Percentiles rank a stretch among this genome's conserved stretches.
Conservation (phyloP, 2,113 vertebrate genomes). For the Neotragus moschatus region DNA sequence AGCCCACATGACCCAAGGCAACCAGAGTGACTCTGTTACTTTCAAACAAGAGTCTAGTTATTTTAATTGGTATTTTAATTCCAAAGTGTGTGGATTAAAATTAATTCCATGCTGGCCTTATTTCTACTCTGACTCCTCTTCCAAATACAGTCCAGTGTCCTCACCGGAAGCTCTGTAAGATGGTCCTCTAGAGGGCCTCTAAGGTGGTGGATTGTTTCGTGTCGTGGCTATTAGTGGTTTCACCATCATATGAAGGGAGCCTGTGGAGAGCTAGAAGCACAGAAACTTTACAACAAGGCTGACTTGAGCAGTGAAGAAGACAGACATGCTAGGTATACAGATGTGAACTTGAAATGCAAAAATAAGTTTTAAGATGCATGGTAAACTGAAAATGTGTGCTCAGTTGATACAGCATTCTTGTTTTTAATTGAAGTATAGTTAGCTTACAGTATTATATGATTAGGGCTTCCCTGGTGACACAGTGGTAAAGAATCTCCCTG, state of each 20-base stretch:
- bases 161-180: background rate
- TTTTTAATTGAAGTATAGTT: background rate
- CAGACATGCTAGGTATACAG: background rate
- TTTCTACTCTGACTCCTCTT: background rate
- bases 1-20: background rate
- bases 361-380: background rate
- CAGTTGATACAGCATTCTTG: background rate
- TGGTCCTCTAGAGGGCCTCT: background rate
- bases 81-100: background rate
- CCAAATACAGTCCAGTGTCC: background rate
- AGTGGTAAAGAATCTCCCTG: background rate
- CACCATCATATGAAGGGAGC: background rate
- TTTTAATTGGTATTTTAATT: slow-evolving; percentile 2
- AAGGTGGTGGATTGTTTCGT: background rate
- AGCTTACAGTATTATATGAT: background rate
- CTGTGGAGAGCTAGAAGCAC: background rate
- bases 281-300: background rate
- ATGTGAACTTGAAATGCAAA: background rate
- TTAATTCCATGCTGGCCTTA: background rate
- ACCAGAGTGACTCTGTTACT: background rate
- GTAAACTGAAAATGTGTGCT: background rate
- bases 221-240: background rate
- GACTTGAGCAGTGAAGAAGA: background rate
- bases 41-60: background rate
- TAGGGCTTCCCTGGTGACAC: background rate